A percentile compares a stretch with the other conserved stretches of the same genome.
phyloP scores from a whole-genome alignment of 2,888 invertebrate species.

The Mimumesa dahlbomi region DNA sequence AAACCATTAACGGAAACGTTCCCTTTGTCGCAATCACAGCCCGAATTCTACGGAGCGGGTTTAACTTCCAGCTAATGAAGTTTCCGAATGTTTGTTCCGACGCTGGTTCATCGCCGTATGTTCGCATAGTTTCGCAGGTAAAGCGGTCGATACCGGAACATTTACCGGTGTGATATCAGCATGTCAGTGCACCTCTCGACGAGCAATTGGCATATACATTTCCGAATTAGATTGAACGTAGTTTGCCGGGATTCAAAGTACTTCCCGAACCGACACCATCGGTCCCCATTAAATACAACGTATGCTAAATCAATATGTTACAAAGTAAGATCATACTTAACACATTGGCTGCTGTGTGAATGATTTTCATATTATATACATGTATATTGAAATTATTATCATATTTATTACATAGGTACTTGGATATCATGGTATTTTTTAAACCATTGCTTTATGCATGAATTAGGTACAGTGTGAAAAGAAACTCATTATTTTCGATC shows the following conservation, averaged over 20 bases:
- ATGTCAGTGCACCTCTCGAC: slow-evolving; percentile 45
- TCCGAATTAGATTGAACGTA: slow-evolving; percentile 68
- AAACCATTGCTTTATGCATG: too few relatives aligned
- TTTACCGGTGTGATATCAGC: slow-evolving; percentile 39
- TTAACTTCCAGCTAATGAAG: slow-evolving; percentile 38
- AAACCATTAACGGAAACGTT: slow-evolving; percentile 5
- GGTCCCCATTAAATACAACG: not conserved
- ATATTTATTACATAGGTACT: too few relatives aligned
- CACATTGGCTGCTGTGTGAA: too few relatives aligned
- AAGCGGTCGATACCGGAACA: slow-evolving; percentile 52
- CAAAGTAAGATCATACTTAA: too few relatives aligned
- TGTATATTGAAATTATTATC: too few relatives aligned
- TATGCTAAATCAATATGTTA: too few relatives aligned
- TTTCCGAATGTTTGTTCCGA: slow-evolving; percentile 19
- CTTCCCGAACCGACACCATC: slow-evolving; percentile 16
- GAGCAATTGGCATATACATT: slow-evolving; percentile 69
- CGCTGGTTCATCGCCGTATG: slow-evolving; percentile 12
- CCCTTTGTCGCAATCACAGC: slow-evolving; percentile 31
- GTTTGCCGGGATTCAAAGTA: slow-evolving; percentile 43
- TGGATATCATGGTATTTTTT: too few relatives aligned
- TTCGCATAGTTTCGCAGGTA: slow-evolving; percentile 44
- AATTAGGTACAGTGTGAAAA: too few relatives aligned
- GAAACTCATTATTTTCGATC: too few relatives aligned
- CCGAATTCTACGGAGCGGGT: slow-evolving; percentile 19
- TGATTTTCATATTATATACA: too few relatives aligned